Percentiles rank a stretch among this genome's conserved stretches.
Conservation (phyloP, 2,888 invertebrate genomes). For the Leuctra nigra region DNA sequence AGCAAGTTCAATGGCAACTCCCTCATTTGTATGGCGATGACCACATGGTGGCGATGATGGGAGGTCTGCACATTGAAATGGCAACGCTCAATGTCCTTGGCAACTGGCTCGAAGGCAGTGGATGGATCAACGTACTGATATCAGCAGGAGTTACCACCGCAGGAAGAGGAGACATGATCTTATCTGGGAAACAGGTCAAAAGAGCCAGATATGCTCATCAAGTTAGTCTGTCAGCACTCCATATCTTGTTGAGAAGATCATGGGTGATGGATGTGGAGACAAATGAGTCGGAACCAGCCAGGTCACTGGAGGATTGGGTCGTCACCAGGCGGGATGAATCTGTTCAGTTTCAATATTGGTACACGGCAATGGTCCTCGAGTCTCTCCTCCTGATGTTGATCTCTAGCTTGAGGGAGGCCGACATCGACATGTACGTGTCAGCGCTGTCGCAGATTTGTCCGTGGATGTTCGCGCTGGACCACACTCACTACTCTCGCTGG, state of each 20-base stretch:
- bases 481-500: conserved; percentile 27
- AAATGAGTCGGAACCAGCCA: neutral
- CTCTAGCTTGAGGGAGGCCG: neutral
- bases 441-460: conserved; percentile 14
- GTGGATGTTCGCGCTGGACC: conserved; percentile 25
- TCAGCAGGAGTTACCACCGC: conserved; percentile 31
- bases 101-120: conserved; percentile 30
- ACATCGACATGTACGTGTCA: conserved; percentile 19
- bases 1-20: conserved; percentile 33
- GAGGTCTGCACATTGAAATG: conserved; percentile 35
- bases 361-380: conserved; percentile 5
- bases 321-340: neutral
- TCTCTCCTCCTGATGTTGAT: conserved; percentile 2
- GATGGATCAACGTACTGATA: conserved; percentile 31
- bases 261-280: conserved; percentile 13
- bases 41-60: conserved; percentile 32
- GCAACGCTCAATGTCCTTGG: conserved; percentile 31
- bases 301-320: conserved; percentile 3
- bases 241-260: conserved; percentile 14
- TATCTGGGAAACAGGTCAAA: conserved; percentile 21
- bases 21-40: conserved; percentile 33
- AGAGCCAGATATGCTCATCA: conserved; percentile 28
- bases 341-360: conserved; percentile 11
- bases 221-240: conserved; percentile 27
- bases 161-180: conserved; percentile 31